Evolutionary conservation across 2,888 invertebrate genomes (phyloP).

Genomic region (Nymphalis c-album): DNA sequence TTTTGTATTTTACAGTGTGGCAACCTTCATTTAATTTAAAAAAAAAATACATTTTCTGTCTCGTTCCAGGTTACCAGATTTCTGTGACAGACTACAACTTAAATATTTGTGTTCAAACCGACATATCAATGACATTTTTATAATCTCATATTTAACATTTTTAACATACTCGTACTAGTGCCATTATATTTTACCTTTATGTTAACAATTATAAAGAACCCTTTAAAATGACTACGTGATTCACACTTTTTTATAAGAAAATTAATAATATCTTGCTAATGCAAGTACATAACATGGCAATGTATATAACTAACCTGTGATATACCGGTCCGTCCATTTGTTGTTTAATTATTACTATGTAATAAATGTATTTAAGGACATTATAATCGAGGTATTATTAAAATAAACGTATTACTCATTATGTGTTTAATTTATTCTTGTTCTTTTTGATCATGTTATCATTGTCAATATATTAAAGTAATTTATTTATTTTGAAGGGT

Average conservation of each 20-base stretch:
- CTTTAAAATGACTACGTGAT: not conserved
- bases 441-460: too few species aligned
- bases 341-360: slow-evolving; percentile 34
- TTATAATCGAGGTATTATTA: slow-evolving; percentile 26
- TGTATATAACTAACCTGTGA: slow-evolving; percentile 78
- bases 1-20: too few species aligned
- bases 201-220: not conserved
- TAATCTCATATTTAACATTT: slow-evolving; percentile 28
- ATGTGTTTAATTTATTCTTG: not conserved
- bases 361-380: slow-evolving; percentile 27
- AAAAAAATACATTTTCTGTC: too few species aligned
- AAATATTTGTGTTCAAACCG: slow-evolving; percentile 1
- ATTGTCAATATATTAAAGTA: too few species aligned
- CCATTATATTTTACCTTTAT: slow-evolving; percentile 17
- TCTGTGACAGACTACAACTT: not conserved
- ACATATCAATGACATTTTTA: slow-evolving; percentile 5
- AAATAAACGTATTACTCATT: slow-evolving; percentile 27
- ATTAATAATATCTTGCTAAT: slow-evolving; percentile 38
- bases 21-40: too few species aligned
- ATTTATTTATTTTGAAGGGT: not conserved
- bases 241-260: slow-evolving; percentile 14
- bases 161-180: slow-evolving; percentile 20
- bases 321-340: slow-evolving; percentile 73
- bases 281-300: slow-evolving; percentile 46
- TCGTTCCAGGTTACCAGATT: too few species aligned